Evolutionary conservation across 1,140 invertebrate genomes (phyloP).

Genomic region (Papilio xuthus): DNA sequence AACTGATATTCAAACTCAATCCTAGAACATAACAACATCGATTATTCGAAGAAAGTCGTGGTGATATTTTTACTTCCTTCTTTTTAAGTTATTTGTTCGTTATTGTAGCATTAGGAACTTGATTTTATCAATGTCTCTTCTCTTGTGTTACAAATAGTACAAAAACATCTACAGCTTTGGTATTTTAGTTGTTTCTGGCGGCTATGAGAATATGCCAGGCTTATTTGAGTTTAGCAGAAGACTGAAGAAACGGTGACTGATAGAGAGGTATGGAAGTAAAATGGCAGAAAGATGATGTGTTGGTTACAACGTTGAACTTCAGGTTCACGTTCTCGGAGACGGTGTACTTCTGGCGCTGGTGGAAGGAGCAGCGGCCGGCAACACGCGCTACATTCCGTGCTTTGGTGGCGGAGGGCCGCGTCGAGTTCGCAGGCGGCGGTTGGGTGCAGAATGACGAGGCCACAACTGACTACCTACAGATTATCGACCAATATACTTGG

Average conservation of each 20-base stretch:
- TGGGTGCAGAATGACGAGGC: constrained; percentile 91
- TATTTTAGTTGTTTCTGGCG: too few species aligned
- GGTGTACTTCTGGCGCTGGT: constrained; percentile 95
- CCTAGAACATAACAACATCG: background rate
- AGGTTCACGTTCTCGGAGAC: constrained; percentile 88
- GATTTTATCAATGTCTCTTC: background rate
- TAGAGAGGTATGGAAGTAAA: too few species aligned
- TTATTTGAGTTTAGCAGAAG: too few species aligned
- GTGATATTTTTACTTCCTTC: background rate
- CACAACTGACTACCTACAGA: constrained; percentile 89
- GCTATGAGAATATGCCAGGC: too few species aligned
- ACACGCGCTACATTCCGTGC: constrained; percentile 79
- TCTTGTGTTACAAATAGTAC: background rate
- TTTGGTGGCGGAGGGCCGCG: constrained; percentile 82
- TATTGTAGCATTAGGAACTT: background rate
- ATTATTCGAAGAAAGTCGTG: background rate
- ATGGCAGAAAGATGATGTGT: too few species aligned
- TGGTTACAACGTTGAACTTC: constrained; percentile 12
- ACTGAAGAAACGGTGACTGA: too few species aligned
- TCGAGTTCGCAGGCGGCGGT: constrained; percentile 89
- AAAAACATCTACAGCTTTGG: too few species aligned
- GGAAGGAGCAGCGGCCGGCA: constrained; percentile 84
- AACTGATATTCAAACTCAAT: background rate
- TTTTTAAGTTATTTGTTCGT: background rate
- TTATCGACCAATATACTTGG: constrained; percentile 92